Evolutionary conservation across 92 coral and sea anemone genomes (phyloP), one percentile per base, ranked within the genome.

Genomic region (Palythoa heliodiscus): DNA sequence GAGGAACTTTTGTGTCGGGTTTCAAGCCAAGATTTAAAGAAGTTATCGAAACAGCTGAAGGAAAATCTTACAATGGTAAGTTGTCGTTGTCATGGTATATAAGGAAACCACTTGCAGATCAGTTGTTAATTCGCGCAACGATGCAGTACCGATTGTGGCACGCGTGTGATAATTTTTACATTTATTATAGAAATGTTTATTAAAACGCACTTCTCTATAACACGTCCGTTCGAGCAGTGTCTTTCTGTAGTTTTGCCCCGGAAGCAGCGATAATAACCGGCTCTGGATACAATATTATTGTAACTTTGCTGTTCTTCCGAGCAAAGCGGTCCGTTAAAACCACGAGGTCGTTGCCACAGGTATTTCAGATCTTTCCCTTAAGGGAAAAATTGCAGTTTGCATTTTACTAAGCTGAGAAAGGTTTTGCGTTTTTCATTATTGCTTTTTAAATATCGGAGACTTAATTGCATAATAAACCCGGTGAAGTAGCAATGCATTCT

Each of bases 21-120:
- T 17, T 77, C 90, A 40, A 20, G 86, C 37, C 85, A 75, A 38
- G 93, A 90, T 69, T 77, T 90, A 69, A 90, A 90, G 93, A 90
- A 71, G 60, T 76, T 66, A 61, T 77, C 90, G 50, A 90, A 81
- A 43, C 91, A 87, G 24, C 78, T 87, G 88, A 90, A 87, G 86
- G 63, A 69, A 68, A 82, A 88, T 35, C 69, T 87, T 16, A 69
- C 83, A 12, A 90, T 83, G 90, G 93, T 90, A 78, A 76, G 67
- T 16, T 40, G 2, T 40, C 54, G 81, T 76, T 76, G 81, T 16
- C 17, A 69, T 24, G 73, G 43, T 25, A 20, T 11, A 29, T 50
- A 15, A 52, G 29, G 0, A 52, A 6, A 3, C 23, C 2, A 13
- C 16, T 4, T 12, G 17, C 16, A 64, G 19, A 64, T 6, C 15